phyloP scores from a whole-genome alignment of 2,888 invertebrate genomes.

The Griposia aprilina region DNA sequence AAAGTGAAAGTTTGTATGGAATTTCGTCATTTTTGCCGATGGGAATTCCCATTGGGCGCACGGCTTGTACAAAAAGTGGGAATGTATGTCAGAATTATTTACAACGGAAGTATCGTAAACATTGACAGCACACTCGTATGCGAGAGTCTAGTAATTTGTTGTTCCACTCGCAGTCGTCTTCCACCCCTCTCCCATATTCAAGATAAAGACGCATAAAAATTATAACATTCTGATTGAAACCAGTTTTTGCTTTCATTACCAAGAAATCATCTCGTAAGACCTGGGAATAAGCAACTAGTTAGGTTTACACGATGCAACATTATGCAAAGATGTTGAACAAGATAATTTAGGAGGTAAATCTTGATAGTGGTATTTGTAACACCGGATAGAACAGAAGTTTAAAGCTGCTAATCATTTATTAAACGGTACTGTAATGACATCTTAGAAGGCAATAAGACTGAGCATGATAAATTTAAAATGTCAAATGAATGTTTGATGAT shows the following conservation, averaged over 20 bases:
- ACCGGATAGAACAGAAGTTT: not conserved
- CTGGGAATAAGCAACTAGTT: conserved; percentile 18
- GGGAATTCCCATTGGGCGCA: no score
- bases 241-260: conserved; percentile 40
- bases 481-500: not conserved
- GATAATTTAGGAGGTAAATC: conserved; percentile 20
- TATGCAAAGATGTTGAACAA: conserved; percentile 9
- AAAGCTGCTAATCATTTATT: not conserved
- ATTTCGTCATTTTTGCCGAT: no score
- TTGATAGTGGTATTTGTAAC: conserved; percentile 4
- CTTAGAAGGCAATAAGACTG: not conserved
- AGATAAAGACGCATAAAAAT: not conserved
- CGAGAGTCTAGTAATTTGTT: not conserved
- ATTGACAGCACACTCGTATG: not conserved
- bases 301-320: conserved; percentile 20
- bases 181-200: not conserved
- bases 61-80: no score
- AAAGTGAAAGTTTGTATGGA: no score
- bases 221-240: conserved; percentile 4
- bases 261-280: conserved; percentile 10
- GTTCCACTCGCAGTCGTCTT: not conserved
- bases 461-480: not conserved
- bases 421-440: not conserved
- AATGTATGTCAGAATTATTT: not conserved
- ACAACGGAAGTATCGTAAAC: not conserved